Evolutionary conservation across 2,113 vertebrate genomes (phyloP), one percentile per base, ranked within the genome.

Genomic region (Syngnathus scovelli): DNA sequence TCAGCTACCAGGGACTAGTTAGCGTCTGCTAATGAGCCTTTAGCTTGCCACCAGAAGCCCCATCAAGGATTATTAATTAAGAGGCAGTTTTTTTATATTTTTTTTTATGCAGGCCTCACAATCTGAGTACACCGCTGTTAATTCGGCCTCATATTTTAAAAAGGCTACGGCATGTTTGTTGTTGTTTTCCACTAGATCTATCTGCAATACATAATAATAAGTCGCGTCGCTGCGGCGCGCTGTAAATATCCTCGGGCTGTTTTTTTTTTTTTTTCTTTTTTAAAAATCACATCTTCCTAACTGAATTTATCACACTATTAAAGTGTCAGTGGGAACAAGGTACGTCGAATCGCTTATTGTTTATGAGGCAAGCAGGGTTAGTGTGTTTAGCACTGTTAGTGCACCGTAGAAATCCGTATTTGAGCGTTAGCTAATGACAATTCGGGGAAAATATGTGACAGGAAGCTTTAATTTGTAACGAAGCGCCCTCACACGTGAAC

Each of bases 51-150:
- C 82, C 80, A 87, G 83, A 84, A 86, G 75, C 60, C 74, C 69
- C 77, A 71, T 86, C 84, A 83, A 88, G 83, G 75, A 71, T 83
- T 89, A 88, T 88, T 89, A 86, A 87, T 89, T 87, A 87, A 86
- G 77, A 86, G 71, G 79, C 81, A 77, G 78, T 58, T 58, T 36
- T 87, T 86, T 27, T 27, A 27, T 84, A 72, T 81, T 78, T 78
- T 55, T 55, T 36, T 87, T 86, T 85, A 74, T 80, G 67, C 72
- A 76, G 81, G 68, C 79, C 78, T 77, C 82, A 56, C 69, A 70
- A 70, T 81, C 83, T 73, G 78, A 85, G 38, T 7, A 56, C 59
- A 62, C 54, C 54, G 63, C 36, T 58, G 7, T 67, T 36, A 69
- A 66, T 67, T 41, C 44, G 33, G 55, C n/a, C 52, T 59, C 12